Conservation (phyloP, 1,140 invertebrate genomes). For the Mylabris phalerata region DNA sequence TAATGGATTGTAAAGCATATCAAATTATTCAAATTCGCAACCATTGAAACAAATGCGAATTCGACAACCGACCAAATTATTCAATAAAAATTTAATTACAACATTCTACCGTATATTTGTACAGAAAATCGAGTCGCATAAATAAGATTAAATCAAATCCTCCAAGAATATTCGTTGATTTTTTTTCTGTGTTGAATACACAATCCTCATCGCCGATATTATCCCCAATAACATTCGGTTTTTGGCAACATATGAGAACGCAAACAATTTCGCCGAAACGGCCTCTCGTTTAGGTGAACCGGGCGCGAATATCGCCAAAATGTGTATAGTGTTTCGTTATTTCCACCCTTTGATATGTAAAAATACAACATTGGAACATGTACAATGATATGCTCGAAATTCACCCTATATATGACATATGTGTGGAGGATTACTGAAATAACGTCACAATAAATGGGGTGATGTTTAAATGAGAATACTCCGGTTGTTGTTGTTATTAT, state of each 20-base stretch:
- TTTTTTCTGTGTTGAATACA: background rate
- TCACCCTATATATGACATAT: background rate
- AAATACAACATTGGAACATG: background rate
- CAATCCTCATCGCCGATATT: constrained; percentile 7
- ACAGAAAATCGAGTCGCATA: too few relatives aligned
- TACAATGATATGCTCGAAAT: background rate
- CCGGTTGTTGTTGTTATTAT: background rate
- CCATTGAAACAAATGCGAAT: background rate
- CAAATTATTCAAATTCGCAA: constrained; percentile 23
- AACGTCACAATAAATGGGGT: background rate
- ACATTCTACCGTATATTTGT: background rate
- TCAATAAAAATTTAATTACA: constrained; percentile 3
- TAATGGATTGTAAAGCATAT: constrained; percentile 25
- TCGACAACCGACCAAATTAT: background rate
- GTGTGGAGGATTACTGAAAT: background rate
- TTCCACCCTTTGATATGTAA: constrained; percentile 6
- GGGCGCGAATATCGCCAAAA: constrained; percentile 7
- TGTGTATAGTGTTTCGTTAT: constrained; percentile 6
- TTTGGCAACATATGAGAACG: constrained; percentile 23
- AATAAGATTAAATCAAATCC: background rate
- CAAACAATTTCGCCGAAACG: constrained; percentile 24
- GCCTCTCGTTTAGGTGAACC: constrained; percentile 21
- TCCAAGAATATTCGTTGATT: background rate
- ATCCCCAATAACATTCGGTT: constrained; percentile 20
- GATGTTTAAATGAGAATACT: constrained; percentile 1